Conservation (phyloP, 2,113 vertebrate species). For the Cyprinodon variegatus region DNA sequence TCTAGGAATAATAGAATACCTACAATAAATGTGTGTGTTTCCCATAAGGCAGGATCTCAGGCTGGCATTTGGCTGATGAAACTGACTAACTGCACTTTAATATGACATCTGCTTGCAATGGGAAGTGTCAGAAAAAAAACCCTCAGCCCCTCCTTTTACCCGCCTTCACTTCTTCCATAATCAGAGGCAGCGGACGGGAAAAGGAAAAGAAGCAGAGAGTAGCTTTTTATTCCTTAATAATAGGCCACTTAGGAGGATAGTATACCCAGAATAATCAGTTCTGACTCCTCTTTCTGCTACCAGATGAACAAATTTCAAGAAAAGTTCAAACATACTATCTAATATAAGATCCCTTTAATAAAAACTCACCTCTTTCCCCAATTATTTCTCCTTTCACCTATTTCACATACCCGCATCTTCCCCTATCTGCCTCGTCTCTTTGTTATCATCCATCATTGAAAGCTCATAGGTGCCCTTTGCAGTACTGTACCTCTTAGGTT, state of each 20-base stretch:
- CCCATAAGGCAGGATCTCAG: neutral
- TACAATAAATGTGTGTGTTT: neutral
- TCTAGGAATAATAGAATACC: constrained; percentile 1
- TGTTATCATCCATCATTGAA: constrained; percentile 69
- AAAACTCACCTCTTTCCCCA: constrained; percentile 46
- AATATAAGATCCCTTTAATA: constrained; percentile 73
- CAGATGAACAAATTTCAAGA: constrained; percentile 70
- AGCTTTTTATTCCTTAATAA: constrained; percentile 78
- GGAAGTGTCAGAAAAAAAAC: constrained; percentile 55
- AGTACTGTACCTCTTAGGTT: constrained; percentile 67
- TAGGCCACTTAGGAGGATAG: constrained; percentile 77
- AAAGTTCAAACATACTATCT: constrained; percentile 67
- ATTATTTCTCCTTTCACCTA: constrained; percentile 44
- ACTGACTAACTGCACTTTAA: constrained; percentile 57
- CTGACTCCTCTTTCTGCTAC: constrained; percentile 65
- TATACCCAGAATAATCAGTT: constrained; percentile 72
- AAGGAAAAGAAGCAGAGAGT: constrained; percentile 60
- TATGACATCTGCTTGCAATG: constrained; percentile 64
- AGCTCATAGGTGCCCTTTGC: constrained; percentile 73
- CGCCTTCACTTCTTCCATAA: constrained; percentile 66
- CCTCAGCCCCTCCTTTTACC: constrained; percentile 44
- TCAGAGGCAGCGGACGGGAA: constrained; percentile 60
- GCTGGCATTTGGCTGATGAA: constrained; percentile 5
- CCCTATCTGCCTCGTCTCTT: constrained; percentile 39
- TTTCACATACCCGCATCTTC: constrained; percentile 16